These are phyloP conservation scores for Channallabes apus DNA, from an alignment of 2,797 vertebrate species.

Conservation along the genomic window DNA sequence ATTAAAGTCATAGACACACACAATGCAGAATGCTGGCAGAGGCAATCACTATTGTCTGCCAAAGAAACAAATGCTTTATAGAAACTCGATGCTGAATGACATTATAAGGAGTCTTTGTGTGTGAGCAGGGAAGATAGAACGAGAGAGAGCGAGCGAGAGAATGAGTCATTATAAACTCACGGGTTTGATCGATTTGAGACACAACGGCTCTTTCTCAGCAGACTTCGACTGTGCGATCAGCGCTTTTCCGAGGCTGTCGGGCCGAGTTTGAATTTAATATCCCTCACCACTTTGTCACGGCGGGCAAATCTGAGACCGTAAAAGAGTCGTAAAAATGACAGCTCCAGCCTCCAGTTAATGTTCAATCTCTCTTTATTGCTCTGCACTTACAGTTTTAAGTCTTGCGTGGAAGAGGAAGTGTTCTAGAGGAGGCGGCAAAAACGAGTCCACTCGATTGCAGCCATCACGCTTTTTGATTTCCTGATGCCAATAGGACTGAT, in stretches of 20 bases:
- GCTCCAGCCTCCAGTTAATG: constrained; percentile 49
- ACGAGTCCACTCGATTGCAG: constrained; percentile 18
- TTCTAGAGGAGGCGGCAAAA: not conserved
- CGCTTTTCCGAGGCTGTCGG: constrained; percentile 46
- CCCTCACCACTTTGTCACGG: constrained; percentile 50
- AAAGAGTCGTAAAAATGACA: constrained; percentile 55
- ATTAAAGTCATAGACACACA: constrained; percentile 8
- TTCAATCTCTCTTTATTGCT: constrained; percentile 54
- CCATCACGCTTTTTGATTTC: constrained; percentile 45
- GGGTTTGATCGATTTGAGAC: constrained; percentile 42
- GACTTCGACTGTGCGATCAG: constrained; percentile 37
- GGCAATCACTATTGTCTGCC: constrained; percentile 38
- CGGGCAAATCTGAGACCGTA: constrained; percentile 49
- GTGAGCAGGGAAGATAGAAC: constrained; percentile 20
- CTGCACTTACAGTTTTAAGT: constrained; percentile 35
- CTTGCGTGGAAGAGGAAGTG: constrained; percentile 29
- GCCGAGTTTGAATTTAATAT: constrained; percentile 46
- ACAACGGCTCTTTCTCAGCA: constrained; percentile 46
- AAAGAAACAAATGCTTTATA: constrained; percentile 40
- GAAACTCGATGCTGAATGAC: constrained; percentile 38
- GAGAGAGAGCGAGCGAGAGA: constrained; percentile 29
- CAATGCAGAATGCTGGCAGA: constrained; percentile 25
- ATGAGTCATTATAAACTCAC: constrained; percentile 32
- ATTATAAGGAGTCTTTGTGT: constrained; percentile 31
- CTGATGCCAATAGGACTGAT: constrained; percentile 45